Percentiles rank a stretch among this genome's conserved stretches.
Conservation (phyloP, 2,797 vertebrate genomes). For the Melanotaenia boesemani region DNA sequence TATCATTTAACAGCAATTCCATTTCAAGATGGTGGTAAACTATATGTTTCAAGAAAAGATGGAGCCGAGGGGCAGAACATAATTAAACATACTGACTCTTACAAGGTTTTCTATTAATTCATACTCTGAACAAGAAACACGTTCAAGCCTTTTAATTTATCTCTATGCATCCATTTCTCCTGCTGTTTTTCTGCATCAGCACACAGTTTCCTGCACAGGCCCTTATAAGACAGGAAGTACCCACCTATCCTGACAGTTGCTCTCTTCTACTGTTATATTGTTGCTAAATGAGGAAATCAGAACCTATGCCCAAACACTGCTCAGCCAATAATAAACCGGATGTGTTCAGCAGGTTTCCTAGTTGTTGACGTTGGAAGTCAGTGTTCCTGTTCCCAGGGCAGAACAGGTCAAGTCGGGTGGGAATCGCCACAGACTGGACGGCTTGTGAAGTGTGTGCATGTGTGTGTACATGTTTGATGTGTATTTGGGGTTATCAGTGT, state of each 20-base stretch:
- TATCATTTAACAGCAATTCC: background rate
- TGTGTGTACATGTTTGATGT: background rate
- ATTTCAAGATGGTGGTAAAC: background rate
- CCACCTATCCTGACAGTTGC: slow-evolving; percentile 74
- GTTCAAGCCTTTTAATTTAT: background rate
- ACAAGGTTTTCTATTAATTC: background rate
- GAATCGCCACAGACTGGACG: slow-evolving; percentile 7
- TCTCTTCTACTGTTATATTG: slow-evolving; percentile 54
- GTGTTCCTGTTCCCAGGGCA: slow-evolving; percentile 68
- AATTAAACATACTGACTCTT: background rate
- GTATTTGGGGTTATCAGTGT: slow-evolving; percentile 33
- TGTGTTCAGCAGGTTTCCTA: slow-evolving; percentile 48
- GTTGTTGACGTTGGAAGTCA: slow-evolving; percentile 59
- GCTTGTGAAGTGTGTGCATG: slow-evolving; percentile 10
- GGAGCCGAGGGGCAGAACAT: background rate
- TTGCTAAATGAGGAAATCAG: slow-evolving; percentile 56
- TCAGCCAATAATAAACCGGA: slow-evolving; percentile 49
- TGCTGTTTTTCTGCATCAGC: slow-evolving; percentile 41
- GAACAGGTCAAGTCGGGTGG: background rate
- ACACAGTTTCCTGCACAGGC: slow-evolving; percentile 56
- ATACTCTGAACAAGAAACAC: slow-evolving; percentile 2
- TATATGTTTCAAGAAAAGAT: background rate
- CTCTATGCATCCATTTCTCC: slow-evolving; percentile 4
- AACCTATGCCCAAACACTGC: slow-evolving; percentile 43
- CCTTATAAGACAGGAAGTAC: slow-evolving; percentile 68